A percentile compares a stretch with the other conserved stretches of the same genome.
These are phyloP conservation scores for Encarsia formosa DNA, from an alignment of 2,888 invertebrate species.

Conservation along the genomic window DNA sequence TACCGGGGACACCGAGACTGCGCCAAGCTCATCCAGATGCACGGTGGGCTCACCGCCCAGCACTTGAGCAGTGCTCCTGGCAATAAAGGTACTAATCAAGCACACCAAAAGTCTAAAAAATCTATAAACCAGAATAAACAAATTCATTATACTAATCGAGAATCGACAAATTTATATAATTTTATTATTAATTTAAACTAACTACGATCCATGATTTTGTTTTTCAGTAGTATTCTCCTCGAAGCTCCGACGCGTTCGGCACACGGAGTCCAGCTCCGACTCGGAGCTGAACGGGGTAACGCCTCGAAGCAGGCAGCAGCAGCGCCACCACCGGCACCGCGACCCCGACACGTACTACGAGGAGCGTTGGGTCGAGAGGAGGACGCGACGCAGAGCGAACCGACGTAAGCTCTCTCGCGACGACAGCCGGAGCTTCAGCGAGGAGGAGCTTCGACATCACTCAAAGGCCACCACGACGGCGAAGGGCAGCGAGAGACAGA, in stretches of 20 bases:
- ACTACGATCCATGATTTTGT: too few relatives aligned
- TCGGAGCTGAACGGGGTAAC: slow-evolving; percentile 31
- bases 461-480: slow-evolving; percentile 51
- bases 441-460: slow-evolving; percentile 40
- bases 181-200: too few relatives aligned
- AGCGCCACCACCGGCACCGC: slow-evolving; percentile 28
- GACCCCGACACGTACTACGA: slow-evolving; percentile 43
- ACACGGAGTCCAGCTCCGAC: slow-evolving; percentile 40
- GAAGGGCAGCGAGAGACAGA: slow-evolving; percentile 1
- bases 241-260: slow-evolving; percentile 44
- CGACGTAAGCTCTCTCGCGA: slow-evolving; percentile 38
- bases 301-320: not conserved
- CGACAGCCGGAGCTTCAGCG: slow-evolving; percentile 48
- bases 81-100: slow-evolving; percentile 44
- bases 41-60: slow-evolving; percentile 78
- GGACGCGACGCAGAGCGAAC: slow-evolving; percentile 37
- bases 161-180: too few relatives aligned
- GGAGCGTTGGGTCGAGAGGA: slow-evolving; percentile 44
- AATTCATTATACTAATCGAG: too few relatives aligned
- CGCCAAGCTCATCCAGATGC: slow-evolving; percentile 87
- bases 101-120: too few relatives aligned
- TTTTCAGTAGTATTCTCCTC: slow-evolving; percentile 42
- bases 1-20: slow-evolving; percentile 82
- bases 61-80: slow-evolving; percentile 37
- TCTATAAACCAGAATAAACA: too few relatives aligned